A percentile compares a stretch with the other conserved stretches of the same genome.
Evolutionary conservation across 2,888 invertebrate genomes (phyloP).

Genomic region (Crocallis elinguaria): DNA sequence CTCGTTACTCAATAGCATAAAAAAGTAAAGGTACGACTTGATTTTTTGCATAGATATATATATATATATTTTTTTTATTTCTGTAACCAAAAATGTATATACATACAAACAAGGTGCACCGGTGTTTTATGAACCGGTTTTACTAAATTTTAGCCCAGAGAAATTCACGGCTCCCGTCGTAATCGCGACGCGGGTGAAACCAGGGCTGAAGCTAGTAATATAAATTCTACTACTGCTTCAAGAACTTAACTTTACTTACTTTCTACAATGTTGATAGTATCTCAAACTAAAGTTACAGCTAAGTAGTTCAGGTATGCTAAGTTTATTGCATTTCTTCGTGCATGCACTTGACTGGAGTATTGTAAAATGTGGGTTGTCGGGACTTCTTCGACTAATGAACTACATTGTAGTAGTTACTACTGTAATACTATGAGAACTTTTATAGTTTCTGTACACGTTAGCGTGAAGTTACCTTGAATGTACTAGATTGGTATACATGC

Average conservation of each 20-base stretch:
- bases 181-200: too few relatives aligned
- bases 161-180: too few relatives aligned
- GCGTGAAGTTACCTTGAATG: not conserved
- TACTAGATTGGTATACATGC: not conserved
- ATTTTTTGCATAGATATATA: too few relatives aligned
- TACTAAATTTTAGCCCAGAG: too few relatives aligned
- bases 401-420: conserved; percentile 2
- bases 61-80: too few relatives aligned
- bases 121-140: too few relatives aligned
- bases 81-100: too few relatives aligned
- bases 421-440: not conserved
- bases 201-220: not conserved
- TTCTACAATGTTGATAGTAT: conserved; percentile 26
- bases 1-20: too few relatives aligned
- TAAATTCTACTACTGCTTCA: not conserved
- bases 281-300: conserved; percentile 20
- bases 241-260: conserved; percentile 1
- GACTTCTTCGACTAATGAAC: conserved; percentile 20
- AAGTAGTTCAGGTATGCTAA: conserved; percentile 16
- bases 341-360: conserved; percentile 18
- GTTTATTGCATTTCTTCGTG: conserved; percentile 35
- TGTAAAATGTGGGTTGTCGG: conserved; percentile 17
- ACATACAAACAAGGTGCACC: too few relatives aligned
- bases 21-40: too few relatives aligned
- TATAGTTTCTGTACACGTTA: conserved; percentile 15